phyloP scores from a whole-genome alignment of 2,888 invertebrate species.

The Diploptera punctata region DNA sequence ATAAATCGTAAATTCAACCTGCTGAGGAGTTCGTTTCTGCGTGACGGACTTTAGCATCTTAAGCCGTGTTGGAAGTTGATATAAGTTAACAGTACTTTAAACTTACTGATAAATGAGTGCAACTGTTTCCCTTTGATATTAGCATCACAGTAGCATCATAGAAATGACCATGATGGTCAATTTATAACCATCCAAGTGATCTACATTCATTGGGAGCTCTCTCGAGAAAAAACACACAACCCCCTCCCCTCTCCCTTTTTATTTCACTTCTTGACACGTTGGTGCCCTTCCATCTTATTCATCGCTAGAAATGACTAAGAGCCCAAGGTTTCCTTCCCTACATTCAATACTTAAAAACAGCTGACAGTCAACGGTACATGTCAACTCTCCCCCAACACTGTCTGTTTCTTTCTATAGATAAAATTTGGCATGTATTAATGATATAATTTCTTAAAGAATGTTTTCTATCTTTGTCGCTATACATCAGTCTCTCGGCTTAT shows the following conservation, averaged over 20 bases:
- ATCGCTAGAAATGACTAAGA: background rate
- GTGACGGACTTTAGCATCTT: too few species aligned
- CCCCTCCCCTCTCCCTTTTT: background rate
- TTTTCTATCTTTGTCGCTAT: constrained; percentile 9
- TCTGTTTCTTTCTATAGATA: constrained; percentile 22
- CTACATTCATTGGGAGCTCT: constrained; percentile 5
- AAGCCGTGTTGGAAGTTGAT: too few species aligned
- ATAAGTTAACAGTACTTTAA: too few species aligned
- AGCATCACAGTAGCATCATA: background rate
- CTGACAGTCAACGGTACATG: constrained; percentile 20
- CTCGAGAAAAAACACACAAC: background rate
- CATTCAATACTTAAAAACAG: constrained; percentile 14
- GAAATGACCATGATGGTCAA: constrained; percentile 6
- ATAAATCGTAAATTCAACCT: too few species aligned
- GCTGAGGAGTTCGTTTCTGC: too few species aligned
- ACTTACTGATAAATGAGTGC: too few species aligned
- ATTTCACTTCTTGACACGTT: constrained; percentile 16
- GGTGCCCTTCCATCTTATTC: constrained; percentile 13
- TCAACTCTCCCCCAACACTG: background rate
- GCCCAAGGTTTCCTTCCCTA: background rate
- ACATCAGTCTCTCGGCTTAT: constrained; percentile 1
- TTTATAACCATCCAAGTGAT: constrained; percentile 7
- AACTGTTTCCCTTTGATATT: too few species aligned
- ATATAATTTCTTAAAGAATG: constrained; percentile 36
- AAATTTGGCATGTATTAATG: constrained; percentile 41